Evolutionary conservation across 2,797 vertebrate species (phyloP), one percentile per base, ranked within the genome.

Genomic region (Siniperca scherzeri): DNA sequence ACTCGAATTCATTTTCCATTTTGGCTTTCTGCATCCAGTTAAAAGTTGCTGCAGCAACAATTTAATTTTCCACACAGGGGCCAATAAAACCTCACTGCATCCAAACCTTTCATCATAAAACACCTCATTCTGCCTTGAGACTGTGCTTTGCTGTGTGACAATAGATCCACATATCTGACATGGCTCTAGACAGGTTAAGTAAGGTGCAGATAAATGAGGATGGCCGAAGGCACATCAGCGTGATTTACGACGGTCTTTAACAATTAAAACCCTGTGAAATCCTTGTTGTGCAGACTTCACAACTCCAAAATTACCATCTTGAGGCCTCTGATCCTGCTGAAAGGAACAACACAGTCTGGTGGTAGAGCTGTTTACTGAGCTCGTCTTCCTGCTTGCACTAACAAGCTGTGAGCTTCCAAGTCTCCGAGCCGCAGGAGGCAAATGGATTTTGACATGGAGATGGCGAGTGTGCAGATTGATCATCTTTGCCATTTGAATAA

Each of bases 401-500:
- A 81, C 82, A 72, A 81, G 70, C 78, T 3, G n/a, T 9, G 76
- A 73, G 83, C 57, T 52, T 73, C 68, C 80, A 19, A 77, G 69
- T 77, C 74, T 72, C 82, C 5, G 11, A 69, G 70, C 78, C 2
- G 16, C 82, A 8, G 77, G 82, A 86, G 72, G 84, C 74, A 65
- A 83, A 91, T 77, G 66, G 66, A 76, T 79, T 77, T 61, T 16
- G 57, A 86, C 80, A 60, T 4, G 22, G 78, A 79, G 73, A 82
- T 21, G 73, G 83, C 56, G 21, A 81, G 74, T 22, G 77, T 2
- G 38, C 62, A 61, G 80, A 88, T 71, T 87, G 83, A 91, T 92
- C 78, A 82, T 84, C 83, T 83, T 86, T 89, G 73, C 82, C 69
- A 82, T 83, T 77, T 90, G 81, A 87, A 82, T 90, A 92, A 93